phyloP scores from a whole-genome alignment of 2,888 invertebrate species.

The Piscicola geometra region DNA sequence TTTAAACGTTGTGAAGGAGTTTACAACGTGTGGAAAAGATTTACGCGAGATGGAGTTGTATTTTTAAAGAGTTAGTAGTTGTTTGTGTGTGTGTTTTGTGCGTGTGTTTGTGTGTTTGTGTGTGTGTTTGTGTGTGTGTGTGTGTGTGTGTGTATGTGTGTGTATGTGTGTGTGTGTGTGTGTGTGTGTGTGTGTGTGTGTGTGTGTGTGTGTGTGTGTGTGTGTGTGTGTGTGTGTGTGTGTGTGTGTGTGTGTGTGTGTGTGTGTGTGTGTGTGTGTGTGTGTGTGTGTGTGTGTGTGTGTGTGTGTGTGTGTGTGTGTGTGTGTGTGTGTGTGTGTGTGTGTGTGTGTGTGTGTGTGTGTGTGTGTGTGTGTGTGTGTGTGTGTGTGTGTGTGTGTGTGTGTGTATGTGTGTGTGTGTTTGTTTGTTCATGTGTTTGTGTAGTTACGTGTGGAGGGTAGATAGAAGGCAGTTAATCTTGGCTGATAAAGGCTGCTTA shows the following conservation, averaged over 20 bases:
- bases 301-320: no score
- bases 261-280: no score
- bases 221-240: no score
- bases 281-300: no score
- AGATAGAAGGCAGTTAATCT: background rate
- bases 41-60: no score
- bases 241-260: no score
- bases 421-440: background rate
- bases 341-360: slow-evolving; percentile 2
- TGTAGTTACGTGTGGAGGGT: background rate
- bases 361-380: background rate
- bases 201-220: no score
- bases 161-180: slow-evolving; percentile 31
- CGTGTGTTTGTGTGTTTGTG: slow-evolving; percentile 14
- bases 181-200: slow-evolving; percentile 26
- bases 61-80: no score
- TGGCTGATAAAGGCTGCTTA: background rate
- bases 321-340: background rate
- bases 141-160: slow-evolving; percentile 17
- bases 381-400: slow-evolving; percentile 21
- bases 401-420: slow-evolving; percentile 21
- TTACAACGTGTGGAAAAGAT: no score
- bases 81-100: slow-evolving; percentile 15
- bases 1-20: no score
- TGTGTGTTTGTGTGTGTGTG: slow-evolving; percentile 19